Evolutionary conservation across 92 coral and sea anemone species (phyloP).

Genomic region (Virgularia gustaviana): DNA sequence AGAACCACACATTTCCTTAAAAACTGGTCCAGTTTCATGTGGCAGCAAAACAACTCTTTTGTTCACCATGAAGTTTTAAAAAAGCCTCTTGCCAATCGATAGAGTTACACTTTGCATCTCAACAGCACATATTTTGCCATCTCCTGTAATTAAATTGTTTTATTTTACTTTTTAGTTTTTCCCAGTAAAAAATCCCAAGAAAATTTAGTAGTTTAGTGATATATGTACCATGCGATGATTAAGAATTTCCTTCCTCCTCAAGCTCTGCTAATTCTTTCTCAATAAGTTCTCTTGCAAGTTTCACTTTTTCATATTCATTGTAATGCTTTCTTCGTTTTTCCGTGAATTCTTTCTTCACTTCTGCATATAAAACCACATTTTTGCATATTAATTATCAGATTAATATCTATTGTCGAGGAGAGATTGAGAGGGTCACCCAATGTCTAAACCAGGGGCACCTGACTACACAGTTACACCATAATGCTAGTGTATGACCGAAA

Average conservation of each 20-base stretch:
- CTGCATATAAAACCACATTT: slow-evolving; percentile 37
- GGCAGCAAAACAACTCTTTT: too few relatives aligned
- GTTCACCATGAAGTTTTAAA: too few relatives aligned
- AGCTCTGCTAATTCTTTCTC: slow-evolving; percentile 82
- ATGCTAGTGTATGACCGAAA: too few relatives aligned
- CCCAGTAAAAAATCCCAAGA: too few relatives aligned
- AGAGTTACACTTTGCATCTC: neutral
- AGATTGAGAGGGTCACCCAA: neutral
- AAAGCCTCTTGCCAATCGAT: neutral
- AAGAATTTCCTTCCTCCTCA: slow-evolving; percentile 85
- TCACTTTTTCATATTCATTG: slow-evolving; percentile 79
- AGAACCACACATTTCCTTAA: too few relatives aligned
- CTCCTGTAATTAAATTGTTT: too few relatives aligned
- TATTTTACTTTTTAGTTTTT: too few relatives aligned
- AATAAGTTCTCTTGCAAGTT: slow-evolving; percentile 85
- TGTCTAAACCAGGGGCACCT: too few relatives aligned
- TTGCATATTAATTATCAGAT: neutral
- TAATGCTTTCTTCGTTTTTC: slow-evolving; percentile 82
- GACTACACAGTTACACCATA: too few relatives aligned
- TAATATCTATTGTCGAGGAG: neutral
- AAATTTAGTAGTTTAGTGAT: neutral
- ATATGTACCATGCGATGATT: too few relatives aligned
- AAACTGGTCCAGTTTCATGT: too few relatives aligned
- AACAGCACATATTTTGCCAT: too few relatives aligned
- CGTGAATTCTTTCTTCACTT: slow-evolving; percentile 53